These are phyloP conservation scores for Herminia tarsipennalis DNA, from an alignment of 2,888 invertebrate species.

Conservation along the genomic window DNA sequence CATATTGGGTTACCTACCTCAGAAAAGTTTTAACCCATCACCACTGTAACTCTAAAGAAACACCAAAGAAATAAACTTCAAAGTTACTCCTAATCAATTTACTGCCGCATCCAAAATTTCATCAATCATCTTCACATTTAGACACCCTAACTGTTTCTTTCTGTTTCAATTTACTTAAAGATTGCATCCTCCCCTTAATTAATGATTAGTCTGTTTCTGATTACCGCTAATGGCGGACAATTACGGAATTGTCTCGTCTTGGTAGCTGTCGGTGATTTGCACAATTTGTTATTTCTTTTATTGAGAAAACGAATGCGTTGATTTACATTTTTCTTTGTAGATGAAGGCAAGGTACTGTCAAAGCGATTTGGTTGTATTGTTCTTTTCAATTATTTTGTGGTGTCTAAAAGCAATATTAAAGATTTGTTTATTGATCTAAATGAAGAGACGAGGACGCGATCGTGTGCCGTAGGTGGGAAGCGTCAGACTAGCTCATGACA, in stretches of 20 bases:
- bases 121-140: slow-evolving; percentile 13
- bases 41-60: no score
- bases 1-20: no score
- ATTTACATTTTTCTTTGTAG: slow-evolving; percentile 10
- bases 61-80: no score
- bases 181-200: slow-evolving; percentile 68
- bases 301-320: slow-evolving; percentile 1
- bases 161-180: slow-evolving; percentile 75
- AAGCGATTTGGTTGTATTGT: no score
- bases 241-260: slow-evolving; percentile 46
- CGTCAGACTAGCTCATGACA: no score
- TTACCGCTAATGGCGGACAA: slow-evolving; percentile 63
- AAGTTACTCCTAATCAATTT: not conserved
- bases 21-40: no score
- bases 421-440: no score
- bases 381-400: no score
- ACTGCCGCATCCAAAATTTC: slow-evolving; percentile 12
- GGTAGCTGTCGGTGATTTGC: slow-evolving; percentile 48
- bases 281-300: slow-evolving; percentile 37
- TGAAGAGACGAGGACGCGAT: no score
- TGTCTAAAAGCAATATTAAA: no score
- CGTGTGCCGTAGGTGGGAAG: no score
- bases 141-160: slow-evolving; percentile 53
- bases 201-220: slow-evolving; percentile 74
- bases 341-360: no score